Percentiles rank a stretch among this genome's conserved stretches.
These are phyloP conservation scores for Mobula birostris DNA, from an alignment of 2,113 vertebrate genomes.

Conservation along the genomic window DNA sequence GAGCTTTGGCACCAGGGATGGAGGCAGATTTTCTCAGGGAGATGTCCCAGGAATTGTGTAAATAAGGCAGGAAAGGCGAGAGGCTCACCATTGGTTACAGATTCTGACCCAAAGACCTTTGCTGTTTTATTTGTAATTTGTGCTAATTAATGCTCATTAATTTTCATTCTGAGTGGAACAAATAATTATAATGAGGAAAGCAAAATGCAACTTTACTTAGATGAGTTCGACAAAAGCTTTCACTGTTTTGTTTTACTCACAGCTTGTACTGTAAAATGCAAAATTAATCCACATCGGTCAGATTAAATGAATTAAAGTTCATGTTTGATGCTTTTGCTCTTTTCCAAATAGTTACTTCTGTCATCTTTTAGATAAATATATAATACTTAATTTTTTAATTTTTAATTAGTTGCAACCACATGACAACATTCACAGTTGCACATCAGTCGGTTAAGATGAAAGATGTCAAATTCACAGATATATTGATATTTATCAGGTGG, in stretches of 20 bases:
- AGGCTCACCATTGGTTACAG: too few relatives aligned
- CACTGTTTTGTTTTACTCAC: neutral
- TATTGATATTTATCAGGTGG: slow-evolving; percentile 23
- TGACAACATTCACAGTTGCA: slow-evolving; percentile 52
- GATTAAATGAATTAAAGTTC: neutral
- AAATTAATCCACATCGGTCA: neutral
- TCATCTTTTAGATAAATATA: neutral
- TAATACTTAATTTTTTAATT: neutral
- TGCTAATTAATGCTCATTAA: neutral
- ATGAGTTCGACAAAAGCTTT: neutral
- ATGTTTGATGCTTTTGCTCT: neutral
- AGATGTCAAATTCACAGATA: slow-evolving; percentile 17
- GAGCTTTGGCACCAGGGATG: too few relatives aligned
- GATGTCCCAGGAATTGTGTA: too few relatives aligned
- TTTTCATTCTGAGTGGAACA: neutral
- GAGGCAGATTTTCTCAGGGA: too few relatives aligned
- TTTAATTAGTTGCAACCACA: slow-evolving; percentile 54
- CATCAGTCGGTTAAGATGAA: slow-evolving; percentile 22
- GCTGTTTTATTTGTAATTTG: neutral
- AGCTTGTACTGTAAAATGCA: neutral
- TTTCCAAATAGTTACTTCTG: too few relatives aligned
- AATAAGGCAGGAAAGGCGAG: too few relatives aligned
- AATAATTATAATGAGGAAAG: neutral
- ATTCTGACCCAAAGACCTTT: neutral
- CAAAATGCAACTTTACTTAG: neutral